These are phyloP conservation scores for Sitophilus oryzae DNA, from an alignment of 1,140 invertebrate genomes.

Conservation along the genomic window DNA sequence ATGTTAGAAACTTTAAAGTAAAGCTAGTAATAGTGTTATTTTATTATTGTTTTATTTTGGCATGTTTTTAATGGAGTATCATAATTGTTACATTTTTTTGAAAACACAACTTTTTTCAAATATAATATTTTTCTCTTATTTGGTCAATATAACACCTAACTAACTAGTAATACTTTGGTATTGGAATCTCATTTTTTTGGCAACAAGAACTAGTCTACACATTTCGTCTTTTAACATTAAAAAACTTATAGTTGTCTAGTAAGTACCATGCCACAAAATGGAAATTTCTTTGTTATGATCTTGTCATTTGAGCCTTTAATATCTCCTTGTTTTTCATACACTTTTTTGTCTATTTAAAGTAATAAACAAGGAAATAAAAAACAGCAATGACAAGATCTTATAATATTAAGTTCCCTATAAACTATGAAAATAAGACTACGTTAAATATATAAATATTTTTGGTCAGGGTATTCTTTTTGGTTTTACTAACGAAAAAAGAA, in stretches of 20 bases:
- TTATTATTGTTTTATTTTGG: too few relatives aligned
- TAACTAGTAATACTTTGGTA: slow-evolving; percentile 45
- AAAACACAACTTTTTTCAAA: not conserved
- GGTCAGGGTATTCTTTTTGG: slow-evolving; percentile 2
- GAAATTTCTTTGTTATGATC: not conserved
- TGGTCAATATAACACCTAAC: slow-evolving; percentile 42
- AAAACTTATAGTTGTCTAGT: slow-evolving; percentile 19
- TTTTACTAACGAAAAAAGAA: not conserved
- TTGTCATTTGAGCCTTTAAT: not conserved
- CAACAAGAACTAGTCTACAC: slow-evolving; percentile 43
- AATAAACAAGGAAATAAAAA: too few relatives aligned
- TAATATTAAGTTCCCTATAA: too few relatives aligned
- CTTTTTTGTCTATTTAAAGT: too few relatives aligned
- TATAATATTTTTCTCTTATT: slow-evolving; percentile 28
- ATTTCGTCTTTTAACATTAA: slow-evolving; percentile 30
- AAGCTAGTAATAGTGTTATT: too few relatives aligned
- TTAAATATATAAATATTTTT: not conserved
- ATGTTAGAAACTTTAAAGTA: too few relatives aligned
- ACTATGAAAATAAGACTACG: too few relatives aligned
- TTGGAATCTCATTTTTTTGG: slow-evolving; percentile 44
- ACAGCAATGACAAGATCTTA: too few relatives aligned
- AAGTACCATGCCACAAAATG: slow-evolving; percentile 8
- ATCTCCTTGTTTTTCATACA: too few relatives aligned
- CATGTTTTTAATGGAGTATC: too few relatives aligned
- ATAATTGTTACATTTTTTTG: too few relatives aligned